Evolutionary conservation across 2,113 vertebrate species (phyloP).

Genomic region (Pao palembangensis): DNA sequence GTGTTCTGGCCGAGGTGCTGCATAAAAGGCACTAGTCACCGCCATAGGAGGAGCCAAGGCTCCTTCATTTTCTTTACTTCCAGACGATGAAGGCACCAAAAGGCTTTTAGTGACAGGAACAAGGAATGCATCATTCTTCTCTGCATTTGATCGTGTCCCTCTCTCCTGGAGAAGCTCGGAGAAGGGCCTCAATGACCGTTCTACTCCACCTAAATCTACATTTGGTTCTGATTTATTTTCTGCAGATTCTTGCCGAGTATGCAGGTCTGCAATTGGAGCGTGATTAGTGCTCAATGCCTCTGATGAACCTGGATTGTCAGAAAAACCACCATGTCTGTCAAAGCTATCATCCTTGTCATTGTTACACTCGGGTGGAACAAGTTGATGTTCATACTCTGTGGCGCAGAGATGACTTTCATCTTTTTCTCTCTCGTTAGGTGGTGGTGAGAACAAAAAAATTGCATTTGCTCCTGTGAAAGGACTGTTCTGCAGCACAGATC

Average conservation of each 20-base stretch:
- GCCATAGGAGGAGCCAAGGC: constrained; percentile 26
- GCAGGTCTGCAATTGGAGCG: constrained; percentile 9
- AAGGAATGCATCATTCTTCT: too few relatives aligned
- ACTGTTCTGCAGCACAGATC: constrained; percentile 2
- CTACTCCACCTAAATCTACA: constrained; percentile 1
- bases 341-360: constrained; percentile 11
- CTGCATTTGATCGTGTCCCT: too few relatives aligned
- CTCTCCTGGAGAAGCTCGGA: constrained; percentile 65
- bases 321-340: constrained; percentile 10
- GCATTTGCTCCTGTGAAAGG: constrained; percentile 4
- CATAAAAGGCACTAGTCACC: constrained; percentile 45
- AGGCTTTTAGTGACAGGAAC: not conserved
- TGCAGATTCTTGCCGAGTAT: constrained; percentile 2
- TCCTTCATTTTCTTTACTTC: constrained; percentile 4
- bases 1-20: constrained; percentile 30
- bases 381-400: not conserved
- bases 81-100: not conserved
- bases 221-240: constrained; percentile 8
- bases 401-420: constrained; percentile 1
- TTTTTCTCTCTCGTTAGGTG: not conserved
- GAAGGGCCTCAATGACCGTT: constrained; percentile 41
- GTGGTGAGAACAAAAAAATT: constrained; percentile 1
- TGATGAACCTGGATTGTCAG: constrained; percentile 17
- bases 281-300: constrained; percentile 1
- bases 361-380: not conserved